phyloP scores from a whole-genome alignment of 2,797 vertebrate species.

The Chelidonichthys spinosus region DNA sequence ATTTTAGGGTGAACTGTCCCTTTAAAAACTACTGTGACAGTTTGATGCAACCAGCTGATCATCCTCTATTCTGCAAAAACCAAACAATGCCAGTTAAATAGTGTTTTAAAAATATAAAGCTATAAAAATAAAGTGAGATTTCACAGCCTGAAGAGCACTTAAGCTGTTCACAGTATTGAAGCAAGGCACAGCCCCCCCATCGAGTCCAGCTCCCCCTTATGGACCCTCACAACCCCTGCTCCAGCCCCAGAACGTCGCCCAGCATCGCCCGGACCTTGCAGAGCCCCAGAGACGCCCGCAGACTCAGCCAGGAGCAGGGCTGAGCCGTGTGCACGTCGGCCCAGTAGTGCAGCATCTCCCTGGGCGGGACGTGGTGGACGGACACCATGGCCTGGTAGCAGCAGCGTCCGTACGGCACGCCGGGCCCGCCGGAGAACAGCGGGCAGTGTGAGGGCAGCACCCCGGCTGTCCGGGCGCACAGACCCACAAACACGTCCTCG shows the following conservation, averaged over 20 bases:
- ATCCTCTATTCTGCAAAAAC: slow-evolving; percentile 36
- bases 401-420: slow-evolving; percentile 84
- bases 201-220: neutral
- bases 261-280: slow-evolving; percentile 85
- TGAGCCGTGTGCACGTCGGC: slow-evolving; percentile 59
- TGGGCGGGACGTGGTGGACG: slow-evolving; percentile 84
- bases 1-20: too few species aligned
- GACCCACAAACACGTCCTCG: slow-evolving; percentile 90
- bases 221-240: slow-evolving; percentile 53
- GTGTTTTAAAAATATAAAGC: slow-evolving; percentile 64
- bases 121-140: slow-evolving; percentile 66
- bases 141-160: slow-evolving; percentile 61
- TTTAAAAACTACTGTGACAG: slow-evolving; percentile 10
- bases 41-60: slow-evolving; percentile 8
- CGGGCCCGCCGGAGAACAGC: slow-evolving; percentile 86
- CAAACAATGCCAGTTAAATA: slow-evolving; percentile 13
- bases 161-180: slow-evolving; percentile 68
- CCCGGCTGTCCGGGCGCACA: slow-evolving; percentile 85
- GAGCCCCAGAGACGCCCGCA: slow-evolving; percentile 79
- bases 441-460: slow-evolving; percentile 86
- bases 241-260: slow-evolving; percentile 65
- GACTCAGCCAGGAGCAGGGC: slow-evolving; percentile 84
- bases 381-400: slow-evolving; percentile 90
- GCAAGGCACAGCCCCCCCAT: slow-evolving; percentile 37
- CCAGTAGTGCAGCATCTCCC: slow-evolving; percentile 87